Evolutionary conservation across 2,113 vertebrate genomes (phyloP).

Genomic region (Anoplopoma fimbria): DNA sequence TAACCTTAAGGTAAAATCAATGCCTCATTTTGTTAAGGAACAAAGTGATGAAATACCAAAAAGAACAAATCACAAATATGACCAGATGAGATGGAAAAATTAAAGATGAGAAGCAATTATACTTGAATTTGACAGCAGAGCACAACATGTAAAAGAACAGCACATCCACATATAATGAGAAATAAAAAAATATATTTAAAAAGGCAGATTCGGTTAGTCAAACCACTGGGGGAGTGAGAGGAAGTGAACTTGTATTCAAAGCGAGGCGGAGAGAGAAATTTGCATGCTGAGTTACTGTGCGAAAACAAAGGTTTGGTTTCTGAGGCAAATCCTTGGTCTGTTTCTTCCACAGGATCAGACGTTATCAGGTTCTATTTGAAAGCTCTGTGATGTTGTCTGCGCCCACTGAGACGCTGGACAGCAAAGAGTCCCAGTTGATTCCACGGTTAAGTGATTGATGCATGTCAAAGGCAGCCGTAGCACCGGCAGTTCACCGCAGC

Average conservation of each 20-base stretch:
- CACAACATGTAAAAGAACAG: neutral
- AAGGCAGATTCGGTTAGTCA: neutral
- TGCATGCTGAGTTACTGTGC: slow-evolving; percentile 9
- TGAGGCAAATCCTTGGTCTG: slow-evolving; percentile 17
- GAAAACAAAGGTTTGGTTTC: slow-evolving; percentile 35
- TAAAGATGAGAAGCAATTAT: neutral
- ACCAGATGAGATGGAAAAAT: neutral
- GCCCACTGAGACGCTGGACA: slow-evolving; percentile 4
- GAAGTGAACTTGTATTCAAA: slow-evolving; percentile 16
- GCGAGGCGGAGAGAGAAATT: neutral
- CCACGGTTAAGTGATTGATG: slow-evolving; percentile 32
- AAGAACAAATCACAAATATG: neutral
- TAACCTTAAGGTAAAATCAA: neutral
- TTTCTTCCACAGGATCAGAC: slow-evolving; percentile 37
- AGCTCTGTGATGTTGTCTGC: slow-evolving; percentile 41
- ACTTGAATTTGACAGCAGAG: neutral
- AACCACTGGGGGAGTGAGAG: neutral
- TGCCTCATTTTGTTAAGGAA: neutral
- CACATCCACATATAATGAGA: neutral
- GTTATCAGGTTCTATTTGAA: slow-evolving; percentile 53
- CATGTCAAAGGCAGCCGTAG: slow-evolving; percentile 21
- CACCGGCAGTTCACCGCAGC: neutral
- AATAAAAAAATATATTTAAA: neutral
- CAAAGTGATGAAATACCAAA: slow-evolving; percentile 1
- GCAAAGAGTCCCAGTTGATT: slow-evolving; percentile 29